Evolutionary conservation across 2,113 vertebrate genomes (phyloP).

Genomic region (Odocoileus hemionus): DNA sequence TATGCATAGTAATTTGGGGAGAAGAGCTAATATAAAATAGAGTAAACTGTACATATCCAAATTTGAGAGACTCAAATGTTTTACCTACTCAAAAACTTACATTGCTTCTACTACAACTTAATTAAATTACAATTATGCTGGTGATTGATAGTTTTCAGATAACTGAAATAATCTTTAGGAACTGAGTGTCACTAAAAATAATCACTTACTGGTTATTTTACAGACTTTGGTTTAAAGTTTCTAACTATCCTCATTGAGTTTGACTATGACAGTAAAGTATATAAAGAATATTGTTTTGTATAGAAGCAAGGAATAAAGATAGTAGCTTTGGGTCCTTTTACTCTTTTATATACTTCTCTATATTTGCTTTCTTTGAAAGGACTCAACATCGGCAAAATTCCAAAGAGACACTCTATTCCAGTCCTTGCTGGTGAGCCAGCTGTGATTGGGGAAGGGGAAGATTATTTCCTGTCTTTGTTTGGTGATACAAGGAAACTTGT

Average conservation of each 20-base stretch:
- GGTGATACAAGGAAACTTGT: background rate
- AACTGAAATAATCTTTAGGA: conserved; percentile 57
- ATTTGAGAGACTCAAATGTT: background rate
- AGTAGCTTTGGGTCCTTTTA: background rate
- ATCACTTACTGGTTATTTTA: conserved; percentile 63
- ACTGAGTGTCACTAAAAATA: conserved; percentile 67
- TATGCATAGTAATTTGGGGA: background rate
- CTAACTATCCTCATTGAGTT: background rate
- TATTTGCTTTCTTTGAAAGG: conserved; percentile 30
- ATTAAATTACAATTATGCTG: conserved; percentile 11
- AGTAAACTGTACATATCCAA: background rate
- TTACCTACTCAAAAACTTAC: conserved; percentile 40
- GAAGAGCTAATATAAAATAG: background rate
- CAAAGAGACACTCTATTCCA: background rate
- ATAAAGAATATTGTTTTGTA: background rate
- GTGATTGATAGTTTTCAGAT: conserved; percentile 42
- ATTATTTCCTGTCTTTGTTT: conserved; percentile 62
- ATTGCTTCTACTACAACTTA: conserved; percentile 18
- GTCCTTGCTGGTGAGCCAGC: background rate
- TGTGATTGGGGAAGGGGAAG: conserved; percentile 37
- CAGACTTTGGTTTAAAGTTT: conserved; percentile 44
- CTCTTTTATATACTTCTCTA: conserved; percentile 36
- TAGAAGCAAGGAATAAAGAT: background rate
- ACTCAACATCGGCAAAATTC: background rate
- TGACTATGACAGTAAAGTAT: background rate